A percentile compares a stretch with the other conserved stretches of the same genome.
Evolutionary conservation across 30 jellyfish, hydroid and myxozoan species (phyloP).

Genomic region (Pelagia noctiluca): DNA sequence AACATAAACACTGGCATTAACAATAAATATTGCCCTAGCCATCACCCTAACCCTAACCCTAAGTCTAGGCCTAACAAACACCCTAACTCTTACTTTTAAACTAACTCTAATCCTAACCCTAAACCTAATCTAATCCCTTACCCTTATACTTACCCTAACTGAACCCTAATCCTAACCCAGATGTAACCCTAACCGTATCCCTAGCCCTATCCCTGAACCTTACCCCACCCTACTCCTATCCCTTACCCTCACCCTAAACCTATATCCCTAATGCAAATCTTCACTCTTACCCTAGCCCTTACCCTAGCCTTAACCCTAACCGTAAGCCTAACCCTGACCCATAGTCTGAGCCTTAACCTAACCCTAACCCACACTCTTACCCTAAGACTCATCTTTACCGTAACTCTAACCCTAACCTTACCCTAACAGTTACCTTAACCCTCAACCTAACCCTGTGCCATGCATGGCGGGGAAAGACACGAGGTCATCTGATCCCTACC

Average conservation of each 20-base stretch:
- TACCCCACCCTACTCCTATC: background rate
- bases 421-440: no score
- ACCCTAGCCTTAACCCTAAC: background rate
- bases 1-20: no score
- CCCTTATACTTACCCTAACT: background rate
- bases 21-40: no score
- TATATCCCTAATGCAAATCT: background rate
- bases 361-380: no score
- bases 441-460: no score
- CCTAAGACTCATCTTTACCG: background rate
- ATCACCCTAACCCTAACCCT: slow-evolving; percentile 4
- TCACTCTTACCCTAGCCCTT: background rate
- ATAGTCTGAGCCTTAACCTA: background rate
- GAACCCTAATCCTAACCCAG: background rate
- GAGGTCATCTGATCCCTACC: no score
- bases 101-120: background rate
- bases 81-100: background rate
- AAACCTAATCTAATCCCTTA: background rate
- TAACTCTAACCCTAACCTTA: background rate
- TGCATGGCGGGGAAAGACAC: no score
- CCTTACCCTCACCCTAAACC: no score
- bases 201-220: background rate
- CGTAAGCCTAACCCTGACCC: background rate
- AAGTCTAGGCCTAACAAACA: background rate
- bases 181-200: no score